Base-by-base conservation (phyloP, 2,797 vertebrate genomes). In the Clarias laeviceps region DNA sequence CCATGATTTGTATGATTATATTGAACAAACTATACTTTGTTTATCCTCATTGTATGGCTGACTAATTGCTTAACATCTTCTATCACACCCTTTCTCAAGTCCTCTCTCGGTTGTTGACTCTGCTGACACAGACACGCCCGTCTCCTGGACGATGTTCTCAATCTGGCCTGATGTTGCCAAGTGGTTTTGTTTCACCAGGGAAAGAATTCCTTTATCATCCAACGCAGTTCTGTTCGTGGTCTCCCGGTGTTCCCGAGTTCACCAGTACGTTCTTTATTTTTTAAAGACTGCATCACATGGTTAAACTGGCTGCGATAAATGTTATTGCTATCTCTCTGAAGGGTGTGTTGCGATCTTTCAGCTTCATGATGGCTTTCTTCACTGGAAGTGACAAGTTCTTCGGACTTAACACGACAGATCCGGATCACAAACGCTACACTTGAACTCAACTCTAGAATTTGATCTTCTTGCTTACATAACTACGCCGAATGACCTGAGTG, bases 281-380 rank as follows among this genome's bases (percentile, higher is more conserved):
- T 70, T 1, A 12, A 34, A 40, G 34, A 70, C 2, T 12, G 34
- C 37, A 40, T 20, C 68, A 68, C 18, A 34, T 9, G 20, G 32
- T 20, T 68, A 18, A 68, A 20, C 34, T 68, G 32, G 15, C 65
- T 2, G 18, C 65, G 24, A 1, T 29, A 7, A 32, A 32, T 8
- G 65, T n/a, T 45, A 15, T 27, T 73, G 70, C 68, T 37, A 40
- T 70, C 34, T 73, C 24, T 45, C 70, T n/a, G 12, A n/a, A 5
- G 70, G 70, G 14, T 45, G 24, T 50, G 24, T 50, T 45, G 22
- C 15, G 40, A 29, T 74, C 61, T 85, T 76, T 80, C 68, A 85
- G 65, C 20, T 32, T 83, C 70, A 85, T 83, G 74, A 80, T 85
- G 22, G 84, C 80, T 57, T 83, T 84, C 87, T 79, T 73, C 73